Base-by-base conservation (phyloP, 2,113 vertebrate genomes). In the Cyanistes caeruleus region DNA sequence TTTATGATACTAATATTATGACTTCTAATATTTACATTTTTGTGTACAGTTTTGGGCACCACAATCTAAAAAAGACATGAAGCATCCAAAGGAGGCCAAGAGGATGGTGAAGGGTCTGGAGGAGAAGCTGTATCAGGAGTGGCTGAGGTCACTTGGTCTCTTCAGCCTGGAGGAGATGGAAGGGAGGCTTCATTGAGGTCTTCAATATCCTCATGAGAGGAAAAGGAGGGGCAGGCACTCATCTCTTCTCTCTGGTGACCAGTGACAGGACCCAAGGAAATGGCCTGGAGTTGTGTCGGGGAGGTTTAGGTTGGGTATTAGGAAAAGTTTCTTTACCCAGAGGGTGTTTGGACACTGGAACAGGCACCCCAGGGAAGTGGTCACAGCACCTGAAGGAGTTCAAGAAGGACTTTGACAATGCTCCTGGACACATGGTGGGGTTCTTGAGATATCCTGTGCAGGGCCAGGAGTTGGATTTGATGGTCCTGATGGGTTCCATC, bases 21-120 rank as follows among this genome's bases (percentile, higher is more conserved):
- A 19, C 65, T 73, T 41, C 5, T 53, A 73, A 30, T 91, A 81
- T 51, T 65, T 84, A 39, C 13, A 35, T 39, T 53, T 78, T 46
- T 53, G 33, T 77, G 39, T 46, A 33, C 14, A 33, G 6, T 53
- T 87, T 53, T 33, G 63, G 63, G 33, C 8, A 60, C 15, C 33
- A 62, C 28, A 46, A 59, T 31, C 52, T 27, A 53, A 77, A 69
- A 52, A 69, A 28, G 12, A 33, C 15, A 60, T 23, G 19, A 69
- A 46, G 8, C 12, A 19, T 33, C 12, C 46, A 53, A 60, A 53
- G 39, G 46, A 53, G 15, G 15, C 18, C 37, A 44, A 0, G 0
- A 77, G 39, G 28, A 77, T 60, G 46, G 46, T 52, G 46, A 60
- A 77, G 9, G 27, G 15, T 60, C 37, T 52, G 37, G 31, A 74